Evolutionary conservation across 2,113 vertebrate genomes (phyloP), one percentile per base, ranked within the genome.

Genomic region (Hirundichthys speculiger): DNA sequence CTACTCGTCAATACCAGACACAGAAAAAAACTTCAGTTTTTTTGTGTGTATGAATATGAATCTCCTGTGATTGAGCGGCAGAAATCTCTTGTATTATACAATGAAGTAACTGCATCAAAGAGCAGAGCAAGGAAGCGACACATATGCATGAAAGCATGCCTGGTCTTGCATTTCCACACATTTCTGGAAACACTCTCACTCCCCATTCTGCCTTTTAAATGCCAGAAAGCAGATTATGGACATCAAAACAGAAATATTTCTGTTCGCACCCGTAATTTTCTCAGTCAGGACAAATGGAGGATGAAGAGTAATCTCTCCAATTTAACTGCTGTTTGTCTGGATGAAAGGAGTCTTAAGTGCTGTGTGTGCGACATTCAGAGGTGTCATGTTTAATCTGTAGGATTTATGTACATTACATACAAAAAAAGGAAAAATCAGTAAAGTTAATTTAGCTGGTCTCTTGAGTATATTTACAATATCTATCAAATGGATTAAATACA

Each of bases 91-190:
- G n/a, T 30, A 5, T 30, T 12, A 16, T 20, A 7, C 6, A 11
- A 18, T 18, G 14, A 39, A 49, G 2, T n/a, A 22, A 24, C 15
- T 5, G n/a, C 9, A 63, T 22, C 27, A 62, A 73, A 66, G 25
- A 13, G 47, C 42, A 75, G 39, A 38, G 18, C 20, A 40, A 51
- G 51, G 41, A 63, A 60, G 58, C 51, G 6, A 34, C 34, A 62
- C 43, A 27, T 45, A 47, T 56, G 25, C 58, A 18, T n/a, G 22
- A 2, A 16, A 69, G 48, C 73, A 41, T 84, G 84, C 5, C 81
- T 60, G 53, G 69, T 84, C 87, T 77, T 85, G 83, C 42, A 39
- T 24, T 41, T 20, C n/a, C 25, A 52, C 19, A 63, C 43, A 43
- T 48, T 39, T 59, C 7, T 59, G 66, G 63, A 16, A 64, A 38